Evolutionary conservation across 2,797 vertebrate species (phyloP), one percentile per base, ranked within the genome.

Genomic region (Bovichtus diacanthus): DNA sequence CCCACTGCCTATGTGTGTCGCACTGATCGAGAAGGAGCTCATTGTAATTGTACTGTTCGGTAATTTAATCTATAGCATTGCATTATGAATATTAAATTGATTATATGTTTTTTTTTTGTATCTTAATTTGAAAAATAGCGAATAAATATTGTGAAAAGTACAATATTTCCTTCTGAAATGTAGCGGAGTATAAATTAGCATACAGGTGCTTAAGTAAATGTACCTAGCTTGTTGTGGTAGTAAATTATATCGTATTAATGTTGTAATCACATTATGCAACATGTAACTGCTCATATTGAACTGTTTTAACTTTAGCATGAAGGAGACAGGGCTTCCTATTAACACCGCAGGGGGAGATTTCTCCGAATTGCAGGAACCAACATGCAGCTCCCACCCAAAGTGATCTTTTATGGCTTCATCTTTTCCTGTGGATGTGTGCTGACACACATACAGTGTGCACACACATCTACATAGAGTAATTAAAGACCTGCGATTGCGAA

Each of bases 381-480:
- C 92, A 89, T 38, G 87, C 74, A 70, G 56, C 61, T 70, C 69
- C 78, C 69, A 76, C 79, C 82, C 70, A 72, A 77, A 71, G 56
- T 53, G 34, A 86, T 76, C 51, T 70, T 62, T 47, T 23, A 9
- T 19, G 47, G 67, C 73, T 76, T 86, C 74, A 84, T 43, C 77
- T 69, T 80, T 73, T 77, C 61, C 51, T 59, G 51, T 38, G 62
- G 29, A 54, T 80, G 68, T 74, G 46, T 43, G 29, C 12, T 19
- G 67, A 63, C 78, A 74, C 61, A 76, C 44, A 41, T 44, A 25
- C 50, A 47, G n/a, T 49, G 59, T 41, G 36, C 62, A 49, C 65
- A 64, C 50, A 70, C 51, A 84, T 70, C 77, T 64, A 88, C 74
- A 80, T 76, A 70, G 70, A 85, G 80, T 89, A 91, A 93, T 93